Evolutionary conservation across 1,140 invertebrate species (phyloP).

Genomic region (Drosophila mojavensis): DNA sequence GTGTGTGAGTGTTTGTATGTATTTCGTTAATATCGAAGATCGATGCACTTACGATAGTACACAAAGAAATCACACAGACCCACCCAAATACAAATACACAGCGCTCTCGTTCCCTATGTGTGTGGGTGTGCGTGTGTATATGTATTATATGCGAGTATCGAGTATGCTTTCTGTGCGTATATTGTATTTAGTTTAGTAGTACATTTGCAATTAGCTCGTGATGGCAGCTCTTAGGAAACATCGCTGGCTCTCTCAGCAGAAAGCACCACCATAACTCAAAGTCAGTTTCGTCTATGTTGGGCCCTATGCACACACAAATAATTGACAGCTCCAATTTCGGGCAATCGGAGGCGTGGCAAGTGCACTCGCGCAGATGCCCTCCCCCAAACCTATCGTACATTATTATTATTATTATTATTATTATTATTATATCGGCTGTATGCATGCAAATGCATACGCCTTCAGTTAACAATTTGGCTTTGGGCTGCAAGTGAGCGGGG

Average conservation of each 20-base stretch:
- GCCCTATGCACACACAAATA: slow-evolving; percentile 59
- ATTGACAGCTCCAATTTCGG: slow-evolving; percentile 21
- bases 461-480: slow-evolving; percentile 54
- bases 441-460: slow-evolving; percentile 14
- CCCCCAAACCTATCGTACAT: slow-evolving; percentile 35
- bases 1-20: neutral
- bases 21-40: slow-evolving; percentile 47
- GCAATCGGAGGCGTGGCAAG: slow-evolving; percentile 8
- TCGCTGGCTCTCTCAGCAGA: slow-evolving; percentile 79
- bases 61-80: slow-evolving; percentile 65
- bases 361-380: slow-evolving; percentile 12
- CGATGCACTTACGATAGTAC: slow-evolving; percentile 67
- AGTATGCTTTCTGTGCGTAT: slow-evolving; percentile 64
- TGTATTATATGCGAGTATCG: slow-evolving; percentile 29
- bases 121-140: neutral
- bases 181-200: slow-evolving; percentile 52
- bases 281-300: slow-evolving; percentile 80
- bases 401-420: neutral
- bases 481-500: slow-evolving; percentile 75
- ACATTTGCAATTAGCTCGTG: slow-evolving; percentile 48
- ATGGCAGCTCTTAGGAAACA: slow-evolving; percentile 67
- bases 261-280: slow-evolving; percentile 84
- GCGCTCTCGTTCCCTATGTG: too few relatives aligned
- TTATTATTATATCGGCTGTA: slow-evolving; percentile 6
- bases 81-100: slow-evolving; percentile 2